These are phyloP conservation scores for Hypocryptadius cinnamomeus DNA, from an alignment of 2,113 vertebrate species.

Conservation along the genomic window DNA sequence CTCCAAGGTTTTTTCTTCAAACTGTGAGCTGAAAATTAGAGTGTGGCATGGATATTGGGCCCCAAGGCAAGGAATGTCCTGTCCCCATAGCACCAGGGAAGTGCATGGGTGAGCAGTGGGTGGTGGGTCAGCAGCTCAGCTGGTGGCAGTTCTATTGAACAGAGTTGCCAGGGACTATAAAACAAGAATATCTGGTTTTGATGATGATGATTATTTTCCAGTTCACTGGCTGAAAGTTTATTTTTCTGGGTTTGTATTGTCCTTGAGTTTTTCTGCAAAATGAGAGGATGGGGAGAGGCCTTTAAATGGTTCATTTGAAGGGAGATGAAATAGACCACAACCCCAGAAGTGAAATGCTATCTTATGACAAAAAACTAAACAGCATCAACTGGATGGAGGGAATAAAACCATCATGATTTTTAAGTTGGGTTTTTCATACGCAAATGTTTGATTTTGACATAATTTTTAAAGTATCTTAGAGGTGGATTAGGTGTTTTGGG, in stretches of 20 bases:
- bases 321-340: not conserved
- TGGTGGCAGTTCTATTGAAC: not conserved
- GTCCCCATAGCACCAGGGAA: not conserved
- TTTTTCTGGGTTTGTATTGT: not conserved
- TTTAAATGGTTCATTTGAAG: conserved; percentile 4
- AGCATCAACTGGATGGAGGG: not conserved
- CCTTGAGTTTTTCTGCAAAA: not conserved
- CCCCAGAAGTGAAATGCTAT: not conserved
- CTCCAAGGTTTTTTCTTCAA: not conserved
- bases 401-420: not conserved
- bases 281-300: not conserved
- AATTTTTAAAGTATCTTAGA: not conserved
- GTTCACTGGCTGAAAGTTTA: not conserved
- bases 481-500: not conserved
- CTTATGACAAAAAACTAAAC: not conserved
- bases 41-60: not conserved
- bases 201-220: not conserved
- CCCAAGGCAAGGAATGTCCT: not conserved
- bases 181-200: not conserved
- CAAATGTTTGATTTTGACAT: not conserved
- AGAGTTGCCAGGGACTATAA: not conserved
- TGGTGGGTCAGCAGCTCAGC: not conserved
- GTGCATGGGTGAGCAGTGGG: not conserved
- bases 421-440: not conserved
- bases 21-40: not conserved